Percentiles rank a stretch among this genome's conserved stretches.
phyloP scores from a whole-genome alignment of 2,113 vertebrate species.

The Perca fluviatilis region DNA sequence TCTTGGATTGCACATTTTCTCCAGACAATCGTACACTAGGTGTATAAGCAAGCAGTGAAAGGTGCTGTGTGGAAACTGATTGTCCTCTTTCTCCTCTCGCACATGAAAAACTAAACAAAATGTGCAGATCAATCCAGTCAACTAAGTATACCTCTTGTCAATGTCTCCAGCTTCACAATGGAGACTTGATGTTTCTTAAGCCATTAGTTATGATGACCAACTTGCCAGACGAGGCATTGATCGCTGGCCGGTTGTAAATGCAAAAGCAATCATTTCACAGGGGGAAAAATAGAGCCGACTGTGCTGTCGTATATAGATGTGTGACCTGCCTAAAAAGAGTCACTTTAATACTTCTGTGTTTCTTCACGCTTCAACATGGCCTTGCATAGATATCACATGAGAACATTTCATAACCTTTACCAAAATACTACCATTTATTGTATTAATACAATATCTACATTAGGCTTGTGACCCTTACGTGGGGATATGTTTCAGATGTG shows the following conservation, averaged over 20 bases:
- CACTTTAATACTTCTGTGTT: neutral
- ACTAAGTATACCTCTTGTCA: constrained; percentile 85
- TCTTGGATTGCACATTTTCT: constrained; percentile 76
- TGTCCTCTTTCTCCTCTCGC: constrained; percentile 75
- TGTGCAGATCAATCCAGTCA: constrained; percentile 87
- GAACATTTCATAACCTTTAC: neutral
- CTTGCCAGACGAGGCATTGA: constrained; percentile 83
- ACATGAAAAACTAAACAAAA: constrained; percentile 84
- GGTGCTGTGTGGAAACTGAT: constrained; percentile 79
- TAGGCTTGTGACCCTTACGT: neutral
- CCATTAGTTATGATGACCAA: constrained; percentile 84
- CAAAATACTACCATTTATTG: neutral
- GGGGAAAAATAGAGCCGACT: constrained; percentile 42
- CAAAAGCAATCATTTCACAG: constrained; percentile 76
- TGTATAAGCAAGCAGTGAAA: constrained; percentile 82
- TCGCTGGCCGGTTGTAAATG: constrained; percentile 75
- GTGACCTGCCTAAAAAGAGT: constrained; percentile 36
- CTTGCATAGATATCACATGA: neutral
- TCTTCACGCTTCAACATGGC: neutral
- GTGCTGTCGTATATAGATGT: constrained; percentile 39
- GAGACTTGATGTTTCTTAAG: constrained; percentile 82
- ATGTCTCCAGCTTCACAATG: constrained; percentile 81
- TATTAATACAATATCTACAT: constrained; percentile 3
- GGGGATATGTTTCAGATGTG: neutral
- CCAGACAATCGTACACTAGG: constrained; percentile 69